Conservation (phyloP, 2,888 invertebrate genomes). For the Nezara viridula region DNA sequence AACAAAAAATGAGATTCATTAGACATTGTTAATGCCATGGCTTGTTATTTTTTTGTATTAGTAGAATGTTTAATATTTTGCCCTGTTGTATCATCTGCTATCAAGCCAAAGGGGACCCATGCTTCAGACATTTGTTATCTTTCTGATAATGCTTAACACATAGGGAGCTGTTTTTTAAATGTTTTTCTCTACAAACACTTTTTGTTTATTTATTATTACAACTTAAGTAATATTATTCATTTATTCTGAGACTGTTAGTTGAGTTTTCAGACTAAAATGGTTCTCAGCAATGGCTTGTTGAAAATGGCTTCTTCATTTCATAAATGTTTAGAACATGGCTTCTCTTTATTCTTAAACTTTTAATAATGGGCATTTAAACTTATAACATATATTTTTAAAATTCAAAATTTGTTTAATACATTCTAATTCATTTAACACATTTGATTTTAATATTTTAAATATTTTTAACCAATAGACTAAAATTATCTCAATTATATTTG, state of each 20-base stretch:
- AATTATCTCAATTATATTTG: not conserved
- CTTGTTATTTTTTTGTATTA: not conserved
- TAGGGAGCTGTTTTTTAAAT: not conserved
- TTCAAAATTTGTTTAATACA: not conserved
- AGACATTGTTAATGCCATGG: not conserved
- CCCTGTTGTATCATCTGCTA: not conserved
- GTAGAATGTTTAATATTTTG: not conserved
- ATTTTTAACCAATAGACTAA: not conserved
- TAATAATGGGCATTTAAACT: not conserved
- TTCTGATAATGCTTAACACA: constrained; percentile 1
- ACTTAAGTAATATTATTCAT: not conserved
- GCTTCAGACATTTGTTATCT: constrained; percentile 6
- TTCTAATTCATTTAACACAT: not conserved
- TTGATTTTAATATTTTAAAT: too few relatives aligned
- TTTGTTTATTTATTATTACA: not conserved
- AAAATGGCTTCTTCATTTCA: not conserved
- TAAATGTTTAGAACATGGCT: too few relatives aligned
- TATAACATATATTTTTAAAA: not conserved
- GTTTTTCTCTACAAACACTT: not conserved
- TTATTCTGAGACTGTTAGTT: not conserved
- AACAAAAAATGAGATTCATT: not conserved
- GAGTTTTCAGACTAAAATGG: not conserved
- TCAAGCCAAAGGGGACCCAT: not conserved
- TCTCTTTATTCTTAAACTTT: not conserved
- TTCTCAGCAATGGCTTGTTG: not conserved